A percentile compares a stretch with the other conserved stretches of the same genome.
These are phyloP conservation scores for Ditylenchus weischeri DNA, from an alignment of 2,888 invertebrate species.

Conservation along the genomic window DNA sequence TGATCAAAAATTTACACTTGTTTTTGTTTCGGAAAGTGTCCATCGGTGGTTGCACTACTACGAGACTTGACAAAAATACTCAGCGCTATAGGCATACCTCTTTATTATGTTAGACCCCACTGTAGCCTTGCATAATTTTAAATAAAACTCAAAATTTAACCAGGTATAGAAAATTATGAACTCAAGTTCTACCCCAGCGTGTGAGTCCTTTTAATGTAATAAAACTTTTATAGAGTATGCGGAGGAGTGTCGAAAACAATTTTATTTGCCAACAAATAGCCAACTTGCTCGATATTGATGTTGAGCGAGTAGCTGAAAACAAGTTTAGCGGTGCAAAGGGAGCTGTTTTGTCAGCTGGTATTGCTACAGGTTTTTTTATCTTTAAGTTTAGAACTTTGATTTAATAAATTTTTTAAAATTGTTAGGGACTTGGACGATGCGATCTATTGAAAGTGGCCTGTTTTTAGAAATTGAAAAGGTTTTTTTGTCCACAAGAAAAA, in stretches of 20 bases:
- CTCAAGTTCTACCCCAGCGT: too few species aligned
- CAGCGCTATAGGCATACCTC: too few species aligned
- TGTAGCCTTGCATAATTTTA: too few species aligned
- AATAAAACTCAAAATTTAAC: too few species aligned
- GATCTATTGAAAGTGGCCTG: not conserved
- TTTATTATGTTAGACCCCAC: too few species aligned
- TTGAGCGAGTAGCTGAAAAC: conserved; percentile 72
- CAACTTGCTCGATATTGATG: conserved; percentile 73
- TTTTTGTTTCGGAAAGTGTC: too few species aligned
- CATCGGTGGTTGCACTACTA: too few species aligned
- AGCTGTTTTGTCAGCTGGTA: conserved; percentile 79
- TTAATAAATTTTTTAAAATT: not conserved
- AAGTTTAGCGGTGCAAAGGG: conserved; percentile 73
- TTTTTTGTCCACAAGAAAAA: too few species aligned
- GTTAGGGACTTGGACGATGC: conserved; percentile 40
- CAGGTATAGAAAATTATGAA: not conserved
- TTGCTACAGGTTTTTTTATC: conserved; percentile 69
- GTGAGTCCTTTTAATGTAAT: too few species aligned
- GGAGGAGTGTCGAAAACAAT: conserved; percentile 94
- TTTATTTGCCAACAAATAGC: conserved; percentile 82
- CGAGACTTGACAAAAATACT: too few species aligned
- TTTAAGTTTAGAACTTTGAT: not conserved
- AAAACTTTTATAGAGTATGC: conserved; percentile 74
- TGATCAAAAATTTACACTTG: too few species aligned
- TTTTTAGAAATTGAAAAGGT: too few species aligned